Percentiles rank a stretch among this genome's conserved stretches.
These are phyloP conservation scores for Xerus rutilus DNA, from an alignment of 2,797 vertebrate genomes.

Conservation along the genomic window DNA sequence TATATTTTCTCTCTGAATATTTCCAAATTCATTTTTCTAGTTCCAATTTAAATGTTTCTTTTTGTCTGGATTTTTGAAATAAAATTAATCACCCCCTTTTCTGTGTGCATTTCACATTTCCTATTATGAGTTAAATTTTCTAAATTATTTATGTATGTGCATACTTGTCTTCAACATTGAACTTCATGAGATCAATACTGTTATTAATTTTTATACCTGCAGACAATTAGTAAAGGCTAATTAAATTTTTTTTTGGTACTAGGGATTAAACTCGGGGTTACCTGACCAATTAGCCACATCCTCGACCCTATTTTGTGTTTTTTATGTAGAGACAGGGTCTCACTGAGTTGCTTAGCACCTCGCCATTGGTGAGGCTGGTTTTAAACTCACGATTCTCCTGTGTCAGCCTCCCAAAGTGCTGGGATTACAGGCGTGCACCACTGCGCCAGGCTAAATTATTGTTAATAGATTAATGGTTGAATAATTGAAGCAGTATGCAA, in stretches of 20 bases:
- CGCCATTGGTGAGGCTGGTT: too few species aligned
- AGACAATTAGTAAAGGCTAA: not conserved
- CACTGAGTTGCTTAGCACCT: too few species aligned
- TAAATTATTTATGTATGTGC: not conserved
- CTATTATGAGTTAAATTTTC: not conserved
- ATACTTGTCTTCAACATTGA: not conserved
- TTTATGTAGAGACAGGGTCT: too few species aligned
- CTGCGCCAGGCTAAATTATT: not conserved
- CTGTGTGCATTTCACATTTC: not conserved
- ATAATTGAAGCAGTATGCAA: not conserved
- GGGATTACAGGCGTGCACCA: too few species aligned
- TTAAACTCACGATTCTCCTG: too few species aligned
- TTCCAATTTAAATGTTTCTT: not conserved
- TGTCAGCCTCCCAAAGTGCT: too few species aligned
- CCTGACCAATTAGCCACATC: too few species aligned
- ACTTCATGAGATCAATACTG: not conserved
- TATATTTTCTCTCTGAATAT: not conserved
- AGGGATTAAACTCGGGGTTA: too few species aligned
- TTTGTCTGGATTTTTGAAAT: not conserved
- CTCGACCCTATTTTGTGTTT: too few species aligned
- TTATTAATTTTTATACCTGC: not conserved
- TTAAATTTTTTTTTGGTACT: not conserved
- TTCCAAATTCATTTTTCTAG: not conserved
- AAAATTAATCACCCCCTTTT: slow-evolving; percentile 16
- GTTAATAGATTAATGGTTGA: not conserved